phyloP scores from a whole-genome alignment of 2,888 invertebrate species.

The Acleris literana region DNA sequence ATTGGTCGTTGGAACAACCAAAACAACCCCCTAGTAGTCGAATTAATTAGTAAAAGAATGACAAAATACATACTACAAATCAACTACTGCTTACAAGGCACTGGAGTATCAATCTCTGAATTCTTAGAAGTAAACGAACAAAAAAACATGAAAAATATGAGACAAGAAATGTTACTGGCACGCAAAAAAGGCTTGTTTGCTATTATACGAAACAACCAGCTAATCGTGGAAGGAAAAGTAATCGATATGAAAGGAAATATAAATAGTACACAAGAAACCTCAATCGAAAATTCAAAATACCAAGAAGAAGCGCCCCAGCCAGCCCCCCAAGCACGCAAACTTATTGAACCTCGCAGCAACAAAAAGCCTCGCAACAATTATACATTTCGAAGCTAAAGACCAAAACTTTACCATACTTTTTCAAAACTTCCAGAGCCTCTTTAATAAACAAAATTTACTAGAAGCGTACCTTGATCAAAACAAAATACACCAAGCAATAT shows the following conservation, averaged over 20 bases:
- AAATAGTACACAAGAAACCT: neutral
- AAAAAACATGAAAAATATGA: neutral
- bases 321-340: too few relatives aligned
- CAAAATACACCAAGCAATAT: constrained; percentile 16
- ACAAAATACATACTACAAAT: constrained; percentile 20
- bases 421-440: constrained; percentile 35
- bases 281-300: neutral
- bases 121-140: neutral
- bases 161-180: neutral
- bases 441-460: constrained; percentile 35
- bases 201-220: constrained; percentile 1
- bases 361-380: neutral
- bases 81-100: constrained; percentile 10
- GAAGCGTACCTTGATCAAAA: constrained; percentile 21
- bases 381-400: constrained; percentile 1
- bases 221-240: constrained; percentile 6
- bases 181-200: neutral
- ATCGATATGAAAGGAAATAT: neutral
- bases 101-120: constrained; percentile 12
- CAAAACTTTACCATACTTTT: constrained; percentile 6
- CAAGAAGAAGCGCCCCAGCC: neutral
- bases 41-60: constrained; percentile 31
- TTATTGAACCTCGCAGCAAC: neutral
- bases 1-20: constrained; percentile 1
- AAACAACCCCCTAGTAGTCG: constrained; percentile 1